Evolutionary conservation across 2,797 vertebrate species (phyloP).

Genomic region (Onychomys arenicola): DNA sequence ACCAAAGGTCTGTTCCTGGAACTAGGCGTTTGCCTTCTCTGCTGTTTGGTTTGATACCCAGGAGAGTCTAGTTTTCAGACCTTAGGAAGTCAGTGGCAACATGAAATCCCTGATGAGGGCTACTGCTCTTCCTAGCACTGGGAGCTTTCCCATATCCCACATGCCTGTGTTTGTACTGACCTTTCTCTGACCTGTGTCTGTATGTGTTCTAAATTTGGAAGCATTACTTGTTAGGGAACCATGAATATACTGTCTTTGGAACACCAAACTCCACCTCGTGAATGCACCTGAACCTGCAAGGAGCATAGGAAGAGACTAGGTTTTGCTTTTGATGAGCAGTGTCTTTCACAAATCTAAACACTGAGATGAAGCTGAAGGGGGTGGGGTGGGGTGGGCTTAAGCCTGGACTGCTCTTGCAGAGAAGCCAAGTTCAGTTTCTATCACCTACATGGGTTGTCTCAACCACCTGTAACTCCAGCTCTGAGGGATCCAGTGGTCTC

Average conservation of each 20-base stretch:
- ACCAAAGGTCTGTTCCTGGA: neutral
- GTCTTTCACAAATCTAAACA: neutral
- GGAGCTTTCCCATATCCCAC: neutral
- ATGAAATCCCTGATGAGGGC: rapidly evolving
- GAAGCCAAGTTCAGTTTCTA: neutral
- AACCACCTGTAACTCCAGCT: neutral
- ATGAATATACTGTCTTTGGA: neutral
- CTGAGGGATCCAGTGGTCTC: too few relatives aligned
- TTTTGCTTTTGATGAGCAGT: neutral
- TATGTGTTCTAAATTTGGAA: constrained; percentile 11
- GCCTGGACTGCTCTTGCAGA: neutral
- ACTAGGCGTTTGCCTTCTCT: neutral
- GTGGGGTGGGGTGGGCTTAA: neutral
- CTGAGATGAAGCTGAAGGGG: neutral
- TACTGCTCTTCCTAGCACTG: neutral
- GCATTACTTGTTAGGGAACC: neutral
- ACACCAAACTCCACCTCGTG: neutral
- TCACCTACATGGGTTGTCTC: neutral
- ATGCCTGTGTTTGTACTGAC: neutral
- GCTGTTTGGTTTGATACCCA: neutral
- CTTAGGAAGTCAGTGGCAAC: neutral
- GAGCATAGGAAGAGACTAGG: neutral
- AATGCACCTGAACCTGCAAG: neutral
- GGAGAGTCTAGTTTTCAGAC: neutral
- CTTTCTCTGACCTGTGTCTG: neutral